Conservation (phyloP, 2,888 invertebrate species). For the Tinea trinotella region DNA sequence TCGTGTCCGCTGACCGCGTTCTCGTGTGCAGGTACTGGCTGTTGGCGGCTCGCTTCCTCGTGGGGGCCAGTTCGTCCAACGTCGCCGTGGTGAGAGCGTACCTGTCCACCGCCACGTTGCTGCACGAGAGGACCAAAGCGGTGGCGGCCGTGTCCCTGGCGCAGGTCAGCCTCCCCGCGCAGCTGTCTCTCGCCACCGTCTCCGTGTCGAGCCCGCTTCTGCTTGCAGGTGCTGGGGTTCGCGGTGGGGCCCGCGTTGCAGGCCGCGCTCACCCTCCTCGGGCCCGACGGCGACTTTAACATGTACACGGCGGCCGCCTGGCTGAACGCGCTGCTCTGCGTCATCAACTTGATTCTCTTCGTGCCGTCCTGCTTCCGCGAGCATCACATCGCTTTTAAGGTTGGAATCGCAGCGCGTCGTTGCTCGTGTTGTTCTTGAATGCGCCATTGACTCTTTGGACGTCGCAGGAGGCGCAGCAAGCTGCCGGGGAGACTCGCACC, state of each 20-base stretch:
- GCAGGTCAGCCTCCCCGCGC: neutral
- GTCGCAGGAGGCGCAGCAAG: conserved; percentile 83
- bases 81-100: conserved; percentile 88
- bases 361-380: conserved; percentile 54
- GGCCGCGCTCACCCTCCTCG: conserved; percentile 84
- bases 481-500: conserved; percentile 77
- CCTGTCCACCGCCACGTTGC: conserved; percentile 86
- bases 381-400: neutral
- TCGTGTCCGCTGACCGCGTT: too few relatives aligned
- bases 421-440: too few relatives aligned
- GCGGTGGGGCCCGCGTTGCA: conserved; percentile 89
- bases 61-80: conserved; percentile 90
- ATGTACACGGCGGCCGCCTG: conserved; percentile 92
- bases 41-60: conserved; percentile 82
- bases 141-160: conserved; percentile 81
- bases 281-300: conserved; percentile 77
- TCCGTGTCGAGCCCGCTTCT: neutral
- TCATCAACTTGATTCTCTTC: conserved; percentile 80
- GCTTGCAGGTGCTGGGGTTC: conserved; percentile 90
- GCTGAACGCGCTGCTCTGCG: conserved; percentile 84
- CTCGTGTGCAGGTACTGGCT: conserved; percentile 86
- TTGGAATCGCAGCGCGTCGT: neutral
- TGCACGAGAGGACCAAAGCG: conserved; percentile 84
- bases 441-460: too few relatives aligned
- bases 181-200: neutral